Base-by-base conservation (phyloP, 2,113 vertebrate genomes). In the Motacilla alba region DNA sequence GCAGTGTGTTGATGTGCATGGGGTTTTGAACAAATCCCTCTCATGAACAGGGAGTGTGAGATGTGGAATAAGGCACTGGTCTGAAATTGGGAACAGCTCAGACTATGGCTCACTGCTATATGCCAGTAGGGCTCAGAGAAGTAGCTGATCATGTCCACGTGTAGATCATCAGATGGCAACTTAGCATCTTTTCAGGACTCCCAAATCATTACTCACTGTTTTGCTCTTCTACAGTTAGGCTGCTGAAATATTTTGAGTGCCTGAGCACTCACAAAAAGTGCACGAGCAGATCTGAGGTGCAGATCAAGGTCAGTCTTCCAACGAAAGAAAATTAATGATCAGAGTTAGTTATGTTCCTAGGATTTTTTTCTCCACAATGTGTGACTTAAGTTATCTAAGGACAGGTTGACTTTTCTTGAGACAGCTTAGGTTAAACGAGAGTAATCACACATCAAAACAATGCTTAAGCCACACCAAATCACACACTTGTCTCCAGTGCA, bases 1-100 rank as follows among this genome's bases (percentile, higher is more conserved):
- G 62, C 1, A 2, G 28, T 55, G 68, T 67, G 14, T 69, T 68
- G 37, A 43, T 52, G 62, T 0, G 0, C 13, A 50, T 11, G 3
- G 28, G 2, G 16, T 59, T 88, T 90, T 70, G 58, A 88, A 37
- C 24, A 64, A 93, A 44, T 37, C 11, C 33, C 41, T 37, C 49
- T 82, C 58, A 44, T 28, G 2, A 68, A 64, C 3, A 85, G 21
- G 11, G 35, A 85, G 11, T 1, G 5, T 22, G 56, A 80, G 33
- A 39, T 60, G 22, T 21, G 35, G 12, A 87, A 78, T 37, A 49
- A 69, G 15, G 26, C 22, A 43, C 37, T 62, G 64, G 35, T 63
- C 12, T 63, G 73, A 67, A 58, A 56, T 6, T 66, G 56, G 39
- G 19, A 93, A 37, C 11, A 87, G 8, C 50, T 91, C 60, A 50